Evolutionary conservation across 2,888 invertebrate species (phyloP).

Genomic region (Auanema sp.): DNA sequence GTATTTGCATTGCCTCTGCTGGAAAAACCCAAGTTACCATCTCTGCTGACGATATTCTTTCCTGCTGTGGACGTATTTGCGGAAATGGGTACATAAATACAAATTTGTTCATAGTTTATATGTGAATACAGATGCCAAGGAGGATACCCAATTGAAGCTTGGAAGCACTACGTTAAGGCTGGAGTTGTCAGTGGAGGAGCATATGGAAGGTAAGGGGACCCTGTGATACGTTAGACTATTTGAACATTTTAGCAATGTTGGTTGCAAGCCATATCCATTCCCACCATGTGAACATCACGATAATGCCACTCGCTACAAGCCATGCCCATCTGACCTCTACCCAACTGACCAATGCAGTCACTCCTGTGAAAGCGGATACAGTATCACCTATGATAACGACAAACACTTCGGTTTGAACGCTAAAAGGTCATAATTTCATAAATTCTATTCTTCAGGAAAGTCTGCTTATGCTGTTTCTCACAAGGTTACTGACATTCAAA

Average conservation of each 20-base stretch:
- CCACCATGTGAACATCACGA: slow-evolving; percentile 87
- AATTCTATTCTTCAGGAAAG: slow-evolving; percentile 33
- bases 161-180: slow-evolving; percentile 80
- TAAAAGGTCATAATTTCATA: not conserved
- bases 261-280: slow-evolving; percentile 85
- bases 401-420: slow-evolving; percentile 35
- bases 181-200: slow-evolving; percentile 86
- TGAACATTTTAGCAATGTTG: slow-evolving; percentile 66
- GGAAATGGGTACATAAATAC: slow-evolving; percentile 64
- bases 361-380: slow-evolving; percentile 37
- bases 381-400: slow-evolving; percentile 32
- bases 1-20: slow-evolving; percentile 66
- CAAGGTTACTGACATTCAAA: slow-evolving; percentile 54
- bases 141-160: slow-evolving; percentile 80
- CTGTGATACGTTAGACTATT: not conserved
- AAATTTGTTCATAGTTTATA: not conserved
- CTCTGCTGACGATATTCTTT: slow-evolving; percentile 67
- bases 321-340: slow-evolving; percentile 64
- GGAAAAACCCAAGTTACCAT: slow-evolving; percentile 61
- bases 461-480: slow-evolving; percentile 55
- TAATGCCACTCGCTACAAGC: slow-evolving; percentile 73
- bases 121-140: slow-evolving; percentile 72
- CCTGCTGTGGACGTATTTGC: slow-evolving; percentile 65
- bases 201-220: slow-evolving; percentile 18
- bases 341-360: slow-evolving; percentile 43